Conservation (phyloP, 1,140 invertebrate species). For the Trichomalopsis sarcophagae region DNA sequence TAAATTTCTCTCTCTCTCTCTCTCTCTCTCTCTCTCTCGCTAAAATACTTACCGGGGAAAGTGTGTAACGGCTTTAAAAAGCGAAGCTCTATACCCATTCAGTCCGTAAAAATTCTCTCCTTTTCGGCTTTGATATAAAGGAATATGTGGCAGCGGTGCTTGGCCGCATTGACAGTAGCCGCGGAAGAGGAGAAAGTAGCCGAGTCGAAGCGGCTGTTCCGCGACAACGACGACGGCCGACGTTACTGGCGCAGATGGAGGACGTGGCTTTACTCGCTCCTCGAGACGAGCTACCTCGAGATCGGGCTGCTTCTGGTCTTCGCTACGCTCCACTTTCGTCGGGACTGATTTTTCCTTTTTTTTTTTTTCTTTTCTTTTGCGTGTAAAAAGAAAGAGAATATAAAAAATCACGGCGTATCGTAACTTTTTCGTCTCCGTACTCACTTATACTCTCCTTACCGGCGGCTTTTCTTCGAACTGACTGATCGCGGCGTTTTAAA, state of each 20-base stretch:
- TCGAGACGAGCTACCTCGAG: constrained; percentile 11
- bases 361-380: neutral
- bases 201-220: neutral
- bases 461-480: neutral
- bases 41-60: neutral
- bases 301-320: constrained; percentile 9
- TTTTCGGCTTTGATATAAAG: too few species aligned
- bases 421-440: neutral
- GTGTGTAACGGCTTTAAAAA: neutral
- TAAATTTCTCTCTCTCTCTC: neutral
- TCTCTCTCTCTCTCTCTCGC: neutral
- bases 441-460: neutral
- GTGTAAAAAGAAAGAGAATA: neutral
- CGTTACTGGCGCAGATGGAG: neutral
- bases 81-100: too few species aligned
- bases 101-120: too few species aligned
- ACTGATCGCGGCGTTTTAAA: constrained; percentile 2
- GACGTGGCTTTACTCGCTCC: neutral
- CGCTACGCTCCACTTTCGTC: neutral
- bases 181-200: neutral
- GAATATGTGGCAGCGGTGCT: neutral
- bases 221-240: neutral
- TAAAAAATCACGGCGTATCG: neutral
- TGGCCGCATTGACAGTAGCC: neutral
- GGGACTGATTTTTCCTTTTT: neutral